A percentile compares a stretch with the other conserved stretches of the same genome.
Conservation (phyloP, 1,140 invertebrate species). For the Tribolium madens region DNA sequence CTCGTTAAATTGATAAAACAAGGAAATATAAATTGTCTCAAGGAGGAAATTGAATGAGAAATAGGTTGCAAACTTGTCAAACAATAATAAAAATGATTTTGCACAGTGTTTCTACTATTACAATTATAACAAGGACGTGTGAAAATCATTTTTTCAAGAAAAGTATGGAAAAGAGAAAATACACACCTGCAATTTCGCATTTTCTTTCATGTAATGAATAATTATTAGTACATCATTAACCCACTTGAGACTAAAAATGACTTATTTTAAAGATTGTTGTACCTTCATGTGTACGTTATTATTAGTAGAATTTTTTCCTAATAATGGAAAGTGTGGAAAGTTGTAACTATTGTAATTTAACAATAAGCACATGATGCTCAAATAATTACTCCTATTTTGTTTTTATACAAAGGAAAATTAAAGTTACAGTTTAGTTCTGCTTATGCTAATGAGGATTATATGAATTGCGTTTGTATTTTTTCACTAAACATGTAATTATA, state of each 20-base stretch:
- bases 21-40: background rate
- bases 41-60: slow-evolving; percentile 8
- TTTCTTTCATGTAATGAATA: background rate
- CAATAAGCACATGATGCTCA: background rate
- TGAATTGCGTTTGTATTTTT: background rate
- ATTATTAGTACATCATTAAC: slow-evolving; percentile 8
- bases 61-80: slow-evolving; percentile 5
- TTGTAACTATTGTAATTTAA: background rate
- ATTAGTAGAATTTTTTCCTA: background rate
- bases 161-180: slow-evolving; percentile 1
- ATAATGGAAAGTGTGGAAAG: slow-evolving; percentile 17
- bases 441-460: background rate
- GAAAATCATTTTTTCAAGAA: slow-evolving; percentile 1
- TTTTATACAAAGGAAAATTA: background rate
- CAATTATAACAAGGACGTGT: slow-evolving; percentile 12
- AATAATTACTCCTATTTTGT: background rate
- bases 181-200: background rate
- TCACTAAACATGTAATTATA: background rate
- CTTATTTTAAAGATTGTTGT: background rate
- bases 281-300: background rate
- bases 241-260: background rate
- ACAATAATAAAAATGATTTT: slow-evolving; percentile 15
- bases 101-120: background rate
- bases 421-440: background rate
- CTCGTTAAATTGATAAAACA: background rate